These are phyloP conservation scores for Heptranchias perlo DNA, from an alignment of 2,113 vertebrate genomes.

Conservation along the genomic window DNA sequence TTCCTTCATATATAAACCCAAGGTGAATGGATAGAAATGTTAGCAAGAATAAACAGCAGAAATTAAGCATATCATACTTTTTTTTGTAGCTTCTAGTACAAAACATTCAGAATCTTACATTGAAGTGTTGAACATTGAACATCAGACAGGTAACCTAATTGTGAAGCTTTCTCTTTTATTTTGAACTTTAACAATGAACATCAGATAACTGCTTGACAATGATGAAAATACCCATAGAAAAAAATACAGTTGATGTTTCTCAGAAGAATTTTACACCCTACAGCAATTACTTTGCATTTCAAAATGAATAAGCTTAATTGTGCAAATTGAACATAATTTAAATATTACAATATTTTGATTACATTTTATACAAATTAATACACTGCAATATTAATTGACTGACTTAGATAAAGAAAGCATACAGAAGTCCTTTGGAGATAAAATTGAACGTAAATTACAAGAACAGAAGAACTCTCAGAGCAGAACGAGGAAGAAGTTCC, in stretches of 20 bases:
- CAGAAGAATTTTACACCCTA: background rate
- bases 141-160: background rate
- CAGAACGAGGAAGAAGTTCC: background rate
- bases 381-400: background rate
- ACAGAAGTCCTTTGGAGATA: background rate
- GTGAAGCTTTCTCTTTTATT: background rate
- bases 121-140: background rate
- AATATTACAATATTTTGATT: slow-evolving; percentile 63
- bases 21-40: background rate
- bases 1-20: background rate
- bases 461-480: background rate
- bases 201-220: background rate
- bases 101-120: background rate
- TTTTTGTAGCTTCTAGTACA: background rate
- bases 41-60: background rate
- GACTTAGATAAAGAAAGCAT: background rate
- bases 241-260: background rate
- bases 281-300: slow-evolving; percentile 48
- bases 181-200: background rate
- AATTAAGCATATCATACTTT: background rate
- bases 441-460: background rate
- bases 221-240: background rate
- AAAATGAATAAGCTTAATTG: slow-evolving; percentile 57
- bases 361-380: slow-evolving; percentile 54
- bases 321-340: slow-evolving; percentile 59